Evolutionary conservation across 2,797 vertebrate genomes (phyloP).

Genomic region (Tokudaia muenninki): DNA sequence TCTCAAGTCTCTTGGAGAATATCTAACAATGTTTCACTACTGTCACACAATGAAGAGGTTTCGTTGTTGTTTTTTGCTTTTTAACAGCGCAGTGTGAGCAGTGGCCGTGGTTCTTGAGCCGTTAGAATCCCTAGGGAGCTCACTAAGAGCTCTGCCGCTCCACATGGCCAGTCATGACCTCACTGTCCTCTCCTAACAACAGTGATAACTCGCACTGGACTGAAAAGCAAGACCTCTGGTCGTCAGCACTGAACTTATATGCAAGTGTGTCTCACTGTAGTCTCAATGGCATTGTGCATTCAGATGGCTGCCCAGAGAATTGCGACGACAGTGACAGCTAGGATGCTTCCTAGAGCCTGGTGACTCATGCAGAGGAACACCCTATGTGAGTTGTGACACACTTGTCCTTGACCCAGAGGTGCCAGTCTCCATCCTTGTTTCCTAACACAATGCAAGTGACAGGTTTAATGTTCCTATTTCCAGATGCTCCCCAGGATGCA

Average conservation of each 20-base stretch:
- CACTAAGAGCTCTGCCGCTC: neutral
- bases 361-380: neutral
- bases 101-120: neutral
- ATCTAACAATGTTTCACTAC: neutral
- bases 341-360: neutral
- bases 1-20: neutral
- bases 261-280: neutral
- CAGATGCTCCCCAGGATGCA: neutral
- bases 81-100: neutral
- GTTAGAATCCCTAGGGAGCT: neutral
- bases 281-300: accelerated
- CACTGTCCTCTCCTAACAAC: neutral
- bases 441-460: neutral
- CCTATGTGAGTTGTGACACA: neutral
- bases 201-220: neutral
- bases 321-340: accelerated
- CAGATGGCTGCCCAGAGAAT: neutral
- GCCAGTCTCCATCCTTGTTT: neutral
- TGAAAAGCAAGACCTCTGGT: neutral
- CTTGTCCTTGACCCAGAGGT: neutral
- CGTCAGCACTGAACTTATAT: neutral
- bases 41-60: neutral
- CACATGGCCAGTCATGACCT: neutral
- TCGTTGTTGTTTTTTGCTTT: neutral
- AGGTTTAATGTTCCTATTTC: neutral